Conservation (phyloP, 2,797 vertebrate genomes). For the Crax fasciolata region DNA sequence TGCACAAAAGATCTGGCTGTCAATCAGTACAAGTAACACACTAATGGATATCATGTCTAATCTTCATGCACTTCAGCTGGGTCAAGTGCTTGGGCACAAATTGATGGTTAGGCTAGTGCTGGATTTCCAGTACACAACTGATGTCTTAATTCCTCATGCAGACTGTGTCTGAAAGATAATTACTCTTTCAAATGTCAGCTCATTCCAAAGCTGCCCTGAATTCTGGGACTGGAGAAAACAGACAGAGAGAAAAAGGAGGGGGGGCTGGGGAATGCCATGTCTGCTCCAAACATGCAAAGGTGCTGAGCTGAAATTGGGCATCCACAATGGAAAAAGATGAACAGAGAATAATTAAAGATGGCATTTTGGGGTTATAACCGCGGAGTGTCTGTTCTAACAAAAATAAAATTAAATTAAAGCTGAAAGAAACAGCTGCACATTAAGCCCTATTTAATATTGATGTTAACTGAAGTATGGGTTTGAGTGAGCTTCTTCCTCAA, state of each 20-base stretch:
- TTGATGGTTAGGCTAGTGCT: slow-evolving; percentile 39
- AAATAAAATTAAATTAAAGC: slow-evolving; percentile 74
- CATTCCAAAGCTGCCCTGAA: slow-evolving; percentile 42
- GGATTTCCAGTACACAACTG: slow-evolving; percentile 36
- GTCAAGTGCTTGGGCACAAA: slow-evolving; percentile 50
- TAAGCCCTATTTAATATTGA: slow-evolving; percentile 70
- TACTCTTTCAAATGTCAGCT: slow-evolving; percentile 30
- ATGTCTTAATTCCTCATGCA: slow-evolving; percentile 65
- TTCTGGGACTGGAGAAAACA: slow-evolving; percentile 26
- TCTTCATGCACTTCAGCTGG: slow-evolving; percentile 33
- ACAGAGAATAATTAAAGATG: slow-evolving; percentile 72
- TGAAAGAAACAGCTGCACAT: slow-evolving; percentile 78
- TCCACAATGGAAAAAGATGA: slow-evolving; percentile 36
- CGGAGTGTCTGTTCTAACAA: slow-evolving; percentile 48
- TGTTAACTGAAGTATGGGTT: slow-evolving; percentile 70
- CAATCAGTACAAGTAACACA: slow-evolving; percentile 40
- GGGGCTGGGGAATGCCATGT: accelerated
- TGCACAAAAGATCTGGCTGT: slow-evolving; percentile 52
- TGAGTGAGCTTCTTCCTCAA: slow-evolving; percentile 44
- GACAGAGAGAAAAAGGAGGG: not conserved
- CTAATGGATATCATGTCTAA: slow-evolving; percentile 49
- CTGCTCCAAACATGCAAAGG: slow-evolving; percentile 36
- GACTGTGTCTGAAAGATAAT: slow-evolving; percentile 59
- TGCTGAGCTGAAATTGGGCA: slow-evolving; percentile 31
- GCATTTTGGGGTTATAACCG: slow-evolving; percentile 76